Conservation (phyloP, 2,797 vertebrate genomes). For the Enteromius afrohamiltoni region DNA sequence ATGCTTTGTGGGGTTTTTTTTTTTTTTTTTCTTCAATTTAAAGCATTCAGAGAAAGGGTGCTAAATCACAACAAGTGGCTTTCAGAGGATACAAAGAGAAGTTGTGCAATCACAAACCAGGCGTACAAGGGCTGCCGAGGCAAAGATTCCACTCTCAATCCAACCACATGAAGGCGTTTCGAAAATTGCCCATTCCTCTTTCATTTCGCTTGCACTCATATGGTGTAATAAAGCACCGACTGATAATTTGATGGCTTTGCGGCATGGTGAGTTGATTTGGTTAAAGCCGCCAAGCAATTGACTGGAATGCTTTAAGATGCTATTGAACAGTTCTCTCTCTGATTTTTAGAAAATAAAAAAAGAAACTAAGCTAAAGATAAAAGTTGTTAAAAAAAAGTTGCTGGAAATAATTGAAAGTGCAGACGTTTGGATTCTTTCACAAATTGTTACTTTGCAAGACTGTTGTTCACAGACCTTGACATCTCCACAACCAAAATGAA, state of each 20-base stretch:
- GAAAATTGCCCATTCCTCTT: constrained; percentile 31
- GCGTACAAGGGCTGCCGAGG: constrained; percentile 6
- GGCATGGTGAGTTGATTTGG: constrained; percentile 44
- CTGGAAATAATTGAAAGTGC: constrained; percentile 52
- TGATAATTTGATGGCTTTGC: constrained; percentile 56
- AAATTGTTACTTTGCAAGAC: constrained; percentile 46
- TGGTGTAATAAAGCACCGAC: constrained; percentile 47
- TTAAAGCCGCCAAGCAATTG: constrained; percentile 35
- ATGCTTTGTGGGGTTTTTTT: not conserved
- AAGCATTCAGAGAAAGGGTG: constrained; percentile 37
- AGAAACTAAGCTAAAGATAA: constrained; percentile 34
- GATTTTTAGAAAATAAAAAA: constrained; percentile 31
- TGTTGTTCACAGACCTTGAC: constrained; percentile 52
- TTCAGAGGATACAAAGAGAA: constrained; percentile 36
- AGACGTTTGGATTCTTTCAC: constrained; percentile 30
- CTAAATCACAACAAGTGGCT: constrained; percentile 52
- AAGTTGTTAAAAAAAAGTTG: constrained; percentile 36
- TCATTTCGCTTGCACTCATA: constrained; percentile 27
- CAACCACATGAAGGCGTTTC: constrained; percentile 46
- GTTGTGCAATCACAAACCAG: constrained; percentile 44
- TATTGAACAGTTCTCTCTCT: constrained; percentile 28
- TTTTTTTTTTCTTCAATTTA: not conserved
- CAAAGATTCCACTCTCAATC: constrained; percentile 37
- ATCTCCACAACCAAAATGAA: constrained; percentile 63
- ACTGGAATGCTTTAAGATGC: constrained; percentile 31